phyloP scores from a whole-genome alignment of 2,888 invertebrate genomes.

The Timema cristinae region DNA sequence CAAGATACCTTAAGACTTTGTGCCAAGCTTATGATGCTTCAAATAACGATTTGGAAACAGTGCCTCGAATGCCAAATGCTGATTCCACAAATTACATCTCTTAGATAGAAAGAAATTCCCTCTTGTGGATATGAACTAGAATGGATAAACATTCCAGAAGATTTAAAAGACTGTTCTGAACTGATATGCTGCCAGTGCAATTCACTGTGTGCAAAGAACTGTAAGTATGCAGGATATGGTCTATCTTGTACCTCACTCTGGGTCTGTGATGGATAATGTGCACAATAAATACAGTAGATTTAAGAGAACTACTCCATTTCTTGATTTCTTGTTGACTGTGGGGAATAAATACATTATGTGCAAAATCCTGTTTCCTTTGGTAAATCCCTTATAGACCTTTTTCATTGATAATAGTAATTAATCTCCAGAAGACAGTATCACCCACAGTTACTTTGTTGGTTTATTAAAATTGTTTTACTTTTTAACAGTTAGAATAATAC shows the following conservation, averaged over 20 bases:
- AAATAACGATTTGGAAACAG: too few species aligned
- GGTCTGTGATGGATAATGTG: slow-evolving; percentile 4
- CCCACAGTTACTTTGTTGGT: too few species aligned
- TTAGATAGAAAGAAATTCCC: neutral
- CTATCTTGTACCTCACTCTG: slow-evolving; percentile 6
- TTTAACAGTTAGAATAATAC: too few species aligned
- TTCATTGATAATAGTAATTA: too few species aligned
- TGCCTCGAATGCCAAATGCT: neutral
- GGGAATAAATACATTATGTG: too few species aligned
- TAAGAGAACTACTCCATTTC: neutral
- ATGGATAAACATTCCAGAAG: slow-evolving; percentile 1
- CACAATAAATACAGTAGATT: neutral
- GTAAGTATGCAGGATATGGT: slow-evolving; percentile 6
- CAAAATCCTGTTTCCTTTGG: too few species aligned
- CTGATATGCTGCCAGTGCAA: slow-evolving; percentile 11
- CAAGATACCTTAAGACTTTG: too few species aligned
- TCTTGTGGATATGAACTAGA: neutral
- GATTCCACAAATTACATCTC: neutral
- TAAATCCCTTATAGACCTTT: too few species aligned
- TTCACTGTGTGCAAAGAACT: slow-evolving; percentile 6
- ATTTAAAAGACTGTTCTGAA: neutral
- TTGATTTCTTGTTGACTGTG: too few species aligned
- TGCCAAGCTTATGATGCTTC: too few species aligned
- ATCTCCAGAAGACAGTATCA: too few species aligned
- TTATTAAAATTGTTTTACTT: too few species aligned